Conservation (phyloP, 2,888 invertebrate species). For the Morinoia aosen region DNA sequence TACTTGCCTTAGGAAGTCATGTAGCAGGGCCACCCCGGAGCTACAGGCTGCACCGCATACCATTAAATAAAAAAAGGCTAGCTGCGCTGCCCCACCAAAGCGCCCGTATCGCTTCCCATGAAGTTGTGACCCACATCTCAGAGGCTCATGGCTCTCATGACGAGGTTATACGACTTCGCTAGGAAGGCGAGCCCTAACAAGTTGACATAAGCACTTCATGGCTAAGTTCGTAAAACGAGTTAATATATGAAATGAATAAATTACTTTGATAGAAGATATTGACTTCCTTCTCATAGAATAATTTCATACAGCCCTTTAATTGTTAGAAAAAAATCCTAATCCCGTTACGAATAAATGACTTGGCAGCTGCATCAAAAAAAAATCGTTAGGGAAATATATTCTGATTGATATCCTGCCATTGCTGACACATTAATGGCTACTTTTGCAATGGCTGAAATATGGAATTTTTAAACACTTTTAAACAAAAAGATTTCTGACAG, state of each 20-base stretch:
- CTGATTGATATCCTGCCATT: too few species aligned
- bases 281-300: not conserved
- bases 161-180: not conserved
- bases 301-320: too few species aligned
- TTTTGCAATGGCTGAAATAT: too few species aligned
- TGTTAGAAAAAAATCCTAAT: too few species aligned
- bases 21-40: not conserved
- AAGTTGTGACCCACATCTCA: not conserved
- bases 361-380: too few species aligned
- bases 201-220: not conserved
- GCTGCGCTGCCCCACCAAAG: not conserved
- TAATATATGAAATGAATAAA: not conserved
- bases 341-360: too few species aligned
- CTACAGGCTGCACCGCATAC: not conserved
- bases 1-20: not conserved
- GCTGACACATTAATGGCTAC: too few species aligned
- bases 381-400: too few species aligned
- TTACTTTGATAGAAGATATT: not conserved
- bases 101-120: not conserved
- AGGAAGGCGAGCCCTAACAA: not conserved
- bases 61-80: not conserved
- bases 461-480: too few species aligned
- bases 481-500: too few species aligned
- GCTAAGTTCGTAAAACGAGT: not conserved
- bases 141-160: not conserved